Percentiles rank a stretch among this genome's conserved stretches.
Evolutionary conservation across 2,888 invertebrate genomes (phyloP).

Genomic region (Loripinus fragilis): DNA sequence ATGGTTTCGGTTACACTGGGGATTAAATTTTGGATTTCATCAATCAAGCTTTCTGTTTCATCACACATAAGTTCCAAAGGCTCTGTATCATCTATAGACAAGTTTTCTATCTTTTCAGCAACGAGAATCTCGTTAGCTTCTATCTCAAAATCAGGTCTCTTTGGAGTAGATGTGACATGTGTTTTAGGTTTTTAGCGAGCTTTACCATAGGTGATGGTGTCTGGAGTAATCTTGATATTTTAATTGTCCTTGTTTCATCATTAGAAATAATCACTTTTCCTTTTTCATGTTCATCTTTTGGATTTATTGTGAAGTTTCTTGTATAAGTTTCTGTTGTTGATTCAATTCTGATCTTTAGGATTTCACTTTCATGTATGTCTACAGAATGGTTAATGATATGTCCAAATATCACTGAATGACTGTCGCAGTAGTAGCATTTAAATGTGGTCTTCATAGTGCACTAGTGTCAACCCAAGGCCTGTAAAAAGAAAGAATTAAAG

Average conservation of each 20-base stretch:
- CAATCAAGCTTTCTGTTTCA: neutral
- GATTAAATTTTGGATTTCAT: neutral
- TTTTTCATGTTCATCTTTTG: neutral
- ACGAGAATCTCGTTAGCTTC: neutral
- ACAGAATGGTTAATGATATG: neutral
- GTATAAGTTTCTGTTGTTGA: neutral
- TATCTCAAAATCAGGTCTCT: slow-evolving; percentile 3
- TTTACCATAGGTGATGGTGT: neutral
- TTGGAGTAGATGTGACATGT: neutral
- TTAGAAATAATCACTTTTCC: neutral
- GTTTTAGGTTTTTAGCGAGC: neutral
- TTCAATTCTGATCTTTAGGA: neutral
- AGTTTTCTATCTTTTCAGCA: neutral
- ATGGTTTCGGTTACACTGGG: neutral
- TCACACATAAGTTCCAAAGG: neutral
- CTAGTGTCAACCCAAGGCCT: too few species aligned
- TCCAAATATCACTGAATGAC: neutral
- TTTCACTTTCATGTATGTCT: neutral
- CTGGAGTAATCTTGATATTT: neutral
- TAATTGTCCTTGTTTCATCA: neutral
- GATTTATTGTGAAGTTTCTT: neutral
- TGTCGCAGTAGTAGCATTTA: slow-evolving; percentile 9
- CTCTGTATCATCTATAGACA: neutral
- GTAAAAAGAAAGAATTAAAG: too few species aligned
- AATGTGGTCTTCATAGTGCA: too few species aligned